Percentiles rank a stretch among this genome's conserved stretches.
These are phyloP conservation scores for Mus musculus DNA, from an alignment of 2,113 vertebrate genomes.

Conservation along the genomic window DNA sequence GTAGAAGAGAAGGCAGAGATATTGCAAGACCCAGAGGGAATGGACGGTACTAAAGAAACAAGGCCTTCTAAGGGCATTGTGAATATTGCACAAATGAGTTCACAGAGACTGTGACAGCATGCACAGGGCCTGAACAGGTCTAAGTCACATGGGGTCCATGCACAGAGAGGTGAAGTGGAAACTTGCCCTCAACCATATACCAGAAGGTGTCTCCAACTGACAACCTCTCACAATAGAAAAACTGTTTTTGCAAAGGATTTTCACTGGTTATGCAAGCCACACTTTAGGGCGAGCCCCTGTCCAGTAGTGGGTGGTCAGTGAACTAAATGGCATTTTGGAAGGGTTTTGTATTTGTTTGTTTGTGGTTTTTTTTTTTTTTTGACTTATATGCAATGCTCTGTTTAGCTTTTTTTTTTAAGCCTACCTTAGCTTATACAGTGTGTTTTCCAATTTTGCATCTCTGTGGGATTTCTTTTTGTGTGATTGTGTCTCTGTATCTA, in stretches of 20 bases:
- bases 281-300: too few species aligned
- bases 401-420: neutral
- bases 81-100: neutral
- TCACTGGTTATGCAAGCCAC: neutral
- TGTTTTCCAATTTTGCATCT: neutral
- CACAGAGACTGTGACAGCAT: neutral
- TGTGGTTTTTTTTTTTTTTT: neutral
- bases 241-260: neutral
- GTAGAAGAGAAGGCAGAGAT: neutral
- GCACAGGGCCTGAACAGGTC: neutral
- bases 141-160: neutral
- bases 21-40: neutral
- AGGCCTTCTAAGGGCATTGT: neutral
- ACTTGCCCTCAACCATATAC: neutral
- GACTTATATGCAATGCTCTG: neutral
- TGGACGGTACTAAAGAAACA: neutral
- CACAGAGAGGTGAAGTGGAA: neutral
- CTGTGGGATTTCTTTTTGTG: neutral
- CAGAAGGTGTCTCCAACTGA: neutral
- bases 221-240: neutral
- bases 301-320: accelerated
- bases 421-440: neutral
- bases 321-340: neutral
- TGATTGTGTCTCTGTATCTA: neutral
- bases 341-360: neutral